A percentile compares a stretch with the other conserved stretches of the same genome.
Conservation (phyloP, 1,140 invertebrate species). For the Antheraea pernyi region DNA sequence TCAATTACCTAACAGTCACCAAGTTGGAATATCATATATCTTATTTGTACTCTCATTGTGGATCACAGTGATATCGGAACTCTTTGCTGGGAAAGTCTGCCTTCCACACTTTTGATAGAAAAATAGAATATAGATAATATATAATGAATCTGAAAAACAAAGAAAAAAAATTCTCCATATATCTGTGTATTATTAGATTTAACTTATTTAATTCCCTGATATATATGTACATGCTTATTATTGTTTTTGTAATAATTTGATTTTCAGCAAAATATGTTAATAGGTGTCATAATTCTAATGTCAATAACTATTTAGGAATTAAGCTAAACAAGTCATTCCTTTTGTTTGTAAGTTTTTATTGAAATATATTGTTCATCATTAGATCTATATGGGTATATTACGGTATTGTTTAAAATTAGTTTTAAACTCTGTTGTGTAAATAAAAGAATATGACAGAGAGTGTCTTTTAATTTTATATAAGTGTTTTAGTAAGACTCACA, state of each 20-base stretch:
- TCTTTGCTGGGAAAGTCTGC: constrained; percentile 99
- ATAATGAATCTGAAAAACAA: not conserved
- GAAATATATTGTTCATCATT: no score
- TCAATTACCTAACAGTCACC: constrained; percentile 96
- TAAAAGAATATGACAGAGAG: no score
- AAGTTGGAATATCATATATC: constrained; percentile 97
- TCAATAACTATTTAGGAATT: no score
- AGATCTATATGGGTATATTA: no score
- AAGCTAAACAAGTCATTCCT: no score
- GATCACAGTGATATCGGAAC: constrained; percentile 97
- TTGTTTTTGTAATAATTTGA: constrained; percentile 7
- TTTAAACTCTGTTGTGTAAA: no score
- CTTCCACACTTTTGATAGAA: constrained; percentile 91
- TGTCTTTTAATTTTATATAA: no score
- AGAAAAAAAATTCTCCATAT: not conserved
- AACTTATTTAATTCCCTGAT: not conserved
- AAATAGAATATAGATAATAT: not conserved
- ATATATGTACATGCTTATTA: not conserved
- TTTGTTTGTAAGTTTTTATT: no score
- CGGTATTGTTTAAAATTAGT: no score
- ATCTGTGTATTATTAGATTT: not conserved
- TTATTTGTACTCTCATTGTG: constrained; percentile 96
- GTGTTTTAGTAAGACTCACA: no score
- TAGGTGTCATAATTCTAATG: no score
- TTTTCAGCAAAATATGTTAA: no score